Conservation (phyloP, 2,797 vertebrate species). For the Alca torda region DNA sequence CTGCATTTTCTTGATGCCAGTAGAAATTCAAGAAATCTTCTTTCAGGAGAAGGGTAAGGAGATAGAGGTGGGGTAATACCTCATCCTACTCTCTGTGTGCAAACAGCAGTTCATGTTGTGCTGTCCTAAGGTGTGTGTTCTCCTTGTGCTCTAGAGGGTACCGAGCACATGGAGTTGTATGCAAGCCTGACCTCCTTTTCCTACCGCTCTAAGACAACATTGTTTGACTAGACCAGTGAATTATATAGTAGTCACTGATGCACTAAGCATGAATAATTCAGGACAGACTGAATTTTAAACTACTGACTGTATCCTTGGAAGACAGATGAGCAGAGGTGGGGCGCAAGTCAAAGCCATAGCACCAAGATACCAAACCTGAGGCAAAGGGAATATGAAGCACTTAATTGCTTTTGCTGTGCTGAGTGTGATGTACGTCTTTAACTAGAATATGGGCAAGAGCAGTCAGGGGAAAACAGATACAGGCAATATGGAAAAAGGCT, state of each 20-base stretch:
- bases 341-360: not conserved
- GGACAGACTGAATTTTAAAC: conserved; percentile 42
- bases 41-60: not conserved
- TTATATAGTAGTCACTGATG: conserved; percentile 23
- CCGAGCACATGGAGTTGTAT: not conserved
- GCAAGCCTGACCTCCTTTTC: conserved; percentile 35
- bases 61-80: not conserved
- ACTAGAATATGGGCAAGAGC: not conserved
- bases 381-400: not conserved
- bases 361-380: not conserved
- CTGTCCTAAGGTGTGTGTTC: not conserved
- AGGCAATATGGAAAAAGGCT: not conserved
- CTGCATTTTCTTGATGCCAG: not conserved
- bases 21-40: not conserved
- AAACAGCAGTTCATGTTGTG: not conserved
- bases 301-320: not conserved
- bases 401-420: not conserved
- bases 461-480: not conserved
- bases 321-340: not conserved
- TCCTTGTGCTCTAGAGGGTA: not conserved
- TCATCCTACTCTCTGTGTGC: not conserved
- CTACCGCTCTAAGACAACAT: not conserved
- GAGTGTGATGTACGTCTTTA: not conserved
- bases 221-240: conserved; percentile 8
- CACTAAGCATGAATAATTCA: conserved; percentile 50